A percentile compares a stretch with the other conserved stretches of the same genome.
Conservation (phyloP, 2,888 invertebrate genomes). For the Rotaria socialis region DNA sequence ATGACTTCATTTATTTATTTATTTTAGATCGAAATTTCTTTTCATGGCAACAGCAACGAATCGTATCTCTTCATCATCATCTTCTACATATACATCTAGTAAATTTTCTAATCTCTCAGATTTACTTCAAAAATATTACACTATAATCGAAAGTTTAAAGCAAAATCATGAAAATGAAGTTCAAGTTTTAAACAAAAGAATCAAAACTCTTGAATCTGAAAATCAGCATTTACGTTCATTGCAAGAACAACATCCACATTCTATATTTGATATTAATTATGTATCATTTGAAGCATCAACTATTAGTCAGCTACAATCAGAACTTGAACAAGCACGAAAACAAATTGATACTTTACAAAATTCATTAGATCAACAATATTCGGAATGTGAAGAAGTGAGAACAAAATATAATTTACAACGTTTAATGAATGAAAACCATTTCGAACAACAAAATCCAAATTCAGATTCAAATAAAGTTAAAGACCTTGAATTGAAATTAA, state of each 20-base stretch:
- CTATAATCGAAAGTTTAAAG: not conserved
- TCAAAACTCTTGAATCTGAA: not conserved
- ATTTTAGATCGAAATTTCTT: not conserved
- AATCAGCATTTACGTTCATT: not conserved
- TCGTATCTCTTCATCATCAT: not conserved
- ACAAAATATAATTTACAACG: not conserved
- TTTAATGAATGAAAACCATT: not conserved
- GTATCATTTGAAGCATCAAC: not conserved
- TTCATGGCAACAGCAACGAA: not conserved
- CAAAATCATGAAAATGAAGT: not conserved
- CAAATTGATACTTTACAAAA: not conserved
- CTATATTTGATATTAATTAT: not conserved
- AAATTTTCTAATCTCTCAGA: not conserved
- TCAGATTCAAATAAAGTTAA: not conserved
- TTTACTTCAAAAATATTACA: not conserved
- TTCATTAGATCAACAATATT: not conserved
- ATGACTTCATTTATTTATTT: not conserved
- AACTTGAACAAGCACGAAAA: not conserved
- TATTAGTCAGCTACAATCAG: not conserved
- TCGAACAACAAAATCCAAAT: not conserved
- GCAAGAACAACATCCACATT: constrained; percentile 1
- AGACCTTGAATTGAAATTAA: not conserved
- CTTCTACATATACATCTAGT: not conserved
- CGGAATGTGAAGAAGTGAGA: not conserved
- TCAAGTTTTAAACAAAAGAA: not conserved